Conservation (phyloP, 30 jellyfish, hydroid and myxozoan species). For the Pseudorhiza aurosa region DNA sequence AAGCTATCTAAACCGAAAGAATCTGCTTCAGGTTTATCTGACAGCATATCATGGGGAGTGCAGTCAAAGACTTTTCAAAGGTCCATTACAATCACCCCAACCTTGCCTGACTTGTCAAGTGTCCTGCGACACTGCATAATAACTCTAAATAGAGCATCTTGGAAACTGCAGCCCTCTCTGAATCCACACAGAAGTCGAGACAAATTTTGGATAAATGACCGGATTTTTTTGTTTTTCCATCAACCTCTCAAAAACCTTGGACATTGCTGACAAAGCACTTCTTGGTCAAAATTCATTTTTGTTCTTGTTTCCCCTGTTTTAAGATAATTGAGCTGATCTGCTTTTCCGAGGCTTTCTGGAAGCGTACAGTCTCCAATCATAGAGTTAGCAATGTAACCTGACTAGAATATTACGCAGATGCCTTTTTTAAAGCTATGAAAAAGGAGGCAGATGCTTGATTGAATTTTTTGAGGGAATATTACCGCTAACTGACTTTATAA, state of each 20-base stretch:
- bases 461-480: background rate
- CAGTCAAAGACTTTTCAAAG: background rate
- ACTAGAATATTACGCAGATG: background rate
- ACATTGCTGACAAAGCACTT: slow-evolving; percentile 3
- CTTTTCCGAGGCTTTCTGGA: background rate
- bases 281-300: background rate
- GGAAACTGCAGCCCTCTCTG: slow-evolving; percentile 23
- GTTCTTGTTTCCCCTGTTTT: background rate
- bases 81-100: background rate
- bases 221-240: background rate
- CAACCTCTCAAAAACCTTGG: slow-evolving; percentile 19
- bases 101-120: background rate
- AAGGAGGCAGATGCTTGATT: too few species aligned
- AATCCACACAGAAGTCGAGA: background rate
- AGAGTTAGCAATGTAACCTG: background rate
- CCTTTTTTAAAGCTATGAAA: too few species aligned
- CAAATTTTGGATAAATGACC: background rate
- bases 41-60: background rate
- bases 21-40: background rate
- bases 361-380: background rate
- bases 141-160: slow-evolving; percentile 6
- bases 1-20: background rate
- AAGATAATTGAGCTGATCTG: too few species aligned
- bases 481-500: slow-evolving; percentile 1
- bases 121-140: background rate